Base-by-base conservation (phyloP, 2,797 vertebrate genomes). In the Melanotaenia nigrans region DNA sequence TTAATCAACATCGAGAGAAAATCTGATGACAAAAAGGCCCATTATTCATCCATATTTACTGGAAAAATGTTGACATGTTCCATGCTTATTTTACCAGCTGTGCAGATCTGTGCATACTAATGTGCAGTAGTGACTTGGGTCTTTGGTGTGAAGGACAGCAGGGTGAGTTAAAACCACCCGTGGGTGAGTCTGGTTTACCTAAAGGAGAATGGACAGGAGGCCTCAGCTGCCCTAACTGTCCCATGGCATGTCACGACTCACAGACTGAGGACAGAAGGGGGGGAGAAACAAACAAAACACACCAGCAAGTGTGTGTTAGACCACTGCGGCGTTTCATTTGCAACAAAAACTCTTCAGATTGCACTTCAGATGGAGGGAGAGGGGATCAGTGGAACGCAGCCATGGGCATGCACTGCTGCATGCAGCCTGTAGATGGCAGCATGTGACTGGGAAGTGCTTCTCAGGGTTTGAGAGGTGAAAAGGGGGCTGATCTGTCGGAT, bases 221-320 rank as follows among this genome's bases (percentile, higher is more conserved):
- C 84, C 85, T 90, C 87, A 78, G 90, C 89, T 83, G 87, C 89
- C 90, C 92, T 94, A 93, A 93, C 91, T 94, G 93, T 94, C 94
- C 91, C 93, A 94, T 85, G 94, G 92, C 93, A 94, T 92, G 90
- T 94, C 94, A 71, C 92, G 93, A 92, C 68, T 94, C 94, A 93
- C 94, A 93, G 92, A 95, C 95, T 95, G 94, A 90, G 90, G 89
- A 93, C 87, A 93, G 73, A 93, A 87, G 85, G 75, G 85, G 89
- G 78, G 61, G 25, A 45, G n/a, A 42, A 55, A 62, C 28, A 56
- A 35, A 56, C 47, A 68, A 84, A 78, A 87, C 82, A 89, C 87
- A 91, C 87, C 88, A 61, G 89, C 83, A 87, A 73, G 76, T 86
- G 90, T 89, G 92, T 88, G 89, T 93, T 92, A 93, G 85, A 90